Percentiles rank a stretch among this genome's conserved stretches.
These are phyloP conservation scores for Argyra leucocephala DNA, from an alignment of 2,888 invertebrate species.

Conservation along the genomic window DNA sequence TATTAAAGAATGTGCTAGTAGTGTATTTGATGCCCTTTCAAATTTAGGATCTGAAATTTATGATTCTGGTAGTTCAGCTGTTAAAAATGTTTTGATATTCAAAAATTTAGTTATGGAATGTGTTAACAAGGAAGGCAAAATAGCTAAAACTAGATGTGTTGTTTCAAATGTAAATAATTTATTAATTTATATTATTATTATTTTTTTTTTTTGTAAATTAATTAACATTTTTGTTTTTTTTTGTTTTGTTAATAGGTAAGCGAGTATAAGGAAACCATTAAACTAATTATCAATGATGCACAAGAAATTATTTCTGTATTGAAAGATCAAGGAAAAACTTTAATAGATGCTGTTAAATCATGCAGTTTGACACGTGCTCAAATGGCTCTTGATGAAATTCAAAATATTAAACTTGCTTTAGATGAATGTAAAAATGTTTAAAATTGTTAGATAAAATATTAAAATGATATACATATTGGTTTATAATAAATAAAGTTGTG, in stretches of 20 bases:
- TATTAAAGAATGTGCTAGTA: background rate
- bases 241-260: background rate
- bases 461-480: too few relatives aligned
- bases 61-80: background rate
- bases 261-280: background rate
- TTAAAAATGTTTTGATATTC: background rate
- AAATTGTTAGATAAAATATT: too few relatives aligned
- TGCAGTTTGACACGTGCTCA: too few relatives aligned
- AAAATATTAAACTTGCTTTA: too few relatives aligned
- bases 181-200: background rate
- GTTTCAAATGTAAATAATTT: background rate
- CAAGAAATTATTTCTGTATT: background rate
- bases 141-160: background rate
- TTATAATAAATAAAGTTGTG: too few relatives aligned
- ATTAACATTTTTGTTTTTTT: background rate
- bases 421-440: too few relatives aligned
- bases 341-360: too few relatives aligned
- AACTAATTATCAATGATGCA: background rate
- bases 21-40: background rate
- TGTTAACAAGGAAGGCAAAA: background rate
- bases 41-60: background rate
- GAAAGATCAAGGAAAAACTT: too few relatives aligned
- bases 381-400: too few relatives aligned
- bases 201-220: background rate
- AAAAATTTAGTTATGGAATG: background rate